Base-by-base conservation (phyloP, 2,113 vertebrate species). In the Pseudonaja textilis region DNA sequence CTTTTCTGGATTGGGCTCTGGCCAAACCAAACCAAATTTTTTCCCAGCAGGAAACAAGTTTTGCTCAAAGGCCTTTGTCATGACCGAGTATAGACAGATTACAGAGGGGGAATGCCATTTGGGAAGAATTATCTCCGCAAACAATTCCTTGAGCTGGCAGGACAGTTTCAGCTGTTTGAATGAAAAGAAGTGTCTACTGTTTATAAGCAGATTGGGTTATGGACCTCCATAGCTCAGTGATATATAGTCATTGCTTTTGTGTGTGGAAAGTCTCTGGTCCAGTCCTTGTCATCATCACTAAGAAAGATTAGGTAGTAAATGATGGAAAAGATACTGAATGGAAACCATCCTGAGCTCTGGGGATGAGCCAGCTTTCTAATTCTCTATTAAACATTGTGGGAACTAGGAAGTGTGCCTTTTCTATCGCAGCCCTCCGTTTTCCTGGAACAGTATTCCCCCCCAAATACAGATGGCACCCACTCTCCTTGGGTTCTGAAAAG, bases 11-110 rank as follows among this genome's bases (percentile, higher is more conserved):
- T 54, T 42, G 74, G 74, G 29, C 22, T 87, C 42, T 91, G 92
- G 96, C 96, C 96, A 97, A 96, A 93, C 93, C 93, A 96, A 97
- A 96, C 96, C 96, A 93, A 22, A 42, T 3, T 64, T 61, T 86
- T 87, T 50, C 47, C 56, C 39, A 3, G 56, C 81, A 96, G 96
- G 97, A 96, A 97, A 96, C 96, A 96, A 97, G 12, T 91, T 95
- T 97, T 95, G 94, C 94, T 87, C 88, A 90, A 61, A 86, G n/a
- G 92, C 45, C 90, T 93, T 93, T 86, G 74, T 87, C 29, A 18
- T 42, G 81, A 87, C 57, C 34, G 29, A 90, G 81, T n/a, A 56
- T 22, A 90, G 88, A 87, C 47, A 54, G 81, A 90, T 86, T 57
- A 54, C 20, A 29, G 89, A 42, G 74, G 39, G 55, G 52, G 50